These are phyloP conservation scores for Esox niger DNA, from an alignment of 2,113 vertebrate species.

Conservation along the genomic window DNA sequence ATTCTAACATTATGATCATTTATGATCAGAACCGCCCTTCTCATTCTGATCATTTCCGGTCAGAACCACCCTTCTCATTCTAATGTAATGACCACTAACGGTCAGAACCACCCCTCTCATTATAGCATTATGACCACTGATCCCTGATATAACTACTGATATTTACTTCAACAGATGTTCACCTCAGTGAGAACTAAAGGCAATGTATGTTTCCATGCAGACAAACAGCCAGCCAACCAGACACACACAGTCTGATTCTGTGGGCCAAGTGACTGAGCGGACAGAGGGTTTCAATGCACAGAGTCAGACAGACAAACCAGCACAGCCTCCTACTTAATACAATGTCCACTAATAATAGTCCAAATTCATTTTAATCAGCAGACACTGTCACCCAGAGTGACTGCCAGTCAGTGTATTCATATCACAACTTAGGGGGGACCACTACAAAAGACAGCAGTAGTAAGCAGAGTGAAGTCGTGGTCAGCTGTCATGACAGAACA, in stretches of 20 bases:
- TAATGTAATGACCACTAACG: neutral
- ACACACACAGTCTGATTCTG: slow-evolving; percentile 15
- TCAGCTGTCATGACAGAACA: too few relatives aligned
- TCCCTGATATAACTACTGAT: neutral
- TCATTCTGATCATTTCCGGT: neutral
- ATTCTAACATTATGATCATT: neutral
- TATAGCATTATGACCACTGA: too few relatives aligned
- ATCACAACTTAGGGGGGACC: too few relatives aligned
- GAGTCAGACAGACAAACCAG: slow-evolving; percentile 21
- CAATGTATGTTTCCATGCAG: too few relatives aligned
- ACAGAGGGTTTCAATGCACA: slow-evolving; percentile 28
- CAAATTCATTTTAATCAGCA: neutral
- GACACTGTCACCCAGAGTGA: too few relatives aligned
- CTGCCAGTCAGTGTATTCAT: too few relatives aligned
- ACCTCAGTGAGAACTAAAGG: neutral
- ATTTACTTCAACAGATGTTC: neutral
- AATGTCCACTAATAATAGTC: slow-evolving; percentile 8
- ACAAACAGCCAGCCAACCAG: neutral
- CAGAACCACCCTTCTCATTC: neutral
- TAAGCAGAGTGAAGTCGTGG: too few relatives aligned
- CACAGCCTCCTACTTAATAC: neutral
- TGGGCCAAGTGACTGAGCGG: slow-evolving; percentile 41
- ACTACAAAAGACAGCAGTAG: too few relatives aligned
- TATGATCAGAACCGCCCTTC: too few relatives aligned
- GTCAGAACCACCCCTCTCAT: neutral